Conservation (phyloP, 92 coral and sea anemone genomes). For the Heliopora coerulea region DNA sequence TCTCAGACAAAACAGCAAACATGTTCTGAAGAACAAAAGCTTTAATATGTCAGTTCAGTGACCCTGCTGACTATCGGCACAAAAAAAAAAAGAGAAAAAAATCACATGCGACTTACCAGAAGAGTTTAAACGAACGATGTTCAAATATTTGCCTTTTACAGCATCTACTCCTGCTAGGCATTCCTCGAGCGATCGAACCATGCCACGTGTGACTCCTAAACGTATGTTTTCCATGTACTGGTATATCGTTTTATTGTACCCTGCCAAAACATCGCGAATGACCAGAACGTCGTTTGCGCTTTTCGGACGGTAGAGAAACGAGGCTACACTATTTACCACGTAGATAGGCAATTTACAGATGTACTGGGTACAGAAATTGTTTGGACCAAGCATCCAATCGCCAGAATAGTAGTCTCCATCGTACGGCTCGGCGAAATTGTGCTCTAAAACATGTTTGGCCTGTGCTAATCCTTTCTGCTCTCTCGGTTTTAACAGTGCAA, state of each 20-base stretch:
- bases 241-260: conserved; percentile 44
- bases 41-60: not conserved
- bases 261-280: conserved; percentile 43
- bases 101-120: conserved; percentile 53
- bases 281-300: conserved; percentile 47
- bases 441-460: conserved; percentile 59
- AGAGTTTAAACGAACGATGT: conserved; percentile 50
- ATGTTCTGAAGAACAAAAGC: not conserved
- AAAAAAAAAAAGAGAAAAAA: conserved; percentile 22
- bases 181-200: conserved; percentile 78
- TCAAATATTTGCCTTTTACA: conserved; percentile 43
- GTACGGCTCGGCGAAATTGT: conserved; percentile 67
- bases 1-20: too few relatives aligned
- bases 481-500: conserved; percentile 56
- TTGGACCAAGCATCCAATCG: conserved; percentile 77
- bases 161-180: conserved; percentile 73
- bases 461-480: conserved; percentile 73
- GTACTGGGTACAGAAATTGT: conserved; percentile 75
- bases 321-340: conserved; percentile 35
- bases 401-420: conserved; percentile 77
- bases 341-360: conserved; percentile 50
- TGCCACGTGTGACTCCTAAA: conserved; percentile 76
- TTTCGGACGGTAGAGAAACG: conserved; percentile 45
- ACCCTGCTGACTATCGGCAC: conserved; percentile 14
- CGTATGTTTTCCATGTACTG: conserved; percentile 64